A percentile compares a stretch with the other conserved stretches of the same genome.
Evolutionary conservation across 2,113 vertebrate species (phyloP).

Genomic region (Rhombomys opimus): DNA sequence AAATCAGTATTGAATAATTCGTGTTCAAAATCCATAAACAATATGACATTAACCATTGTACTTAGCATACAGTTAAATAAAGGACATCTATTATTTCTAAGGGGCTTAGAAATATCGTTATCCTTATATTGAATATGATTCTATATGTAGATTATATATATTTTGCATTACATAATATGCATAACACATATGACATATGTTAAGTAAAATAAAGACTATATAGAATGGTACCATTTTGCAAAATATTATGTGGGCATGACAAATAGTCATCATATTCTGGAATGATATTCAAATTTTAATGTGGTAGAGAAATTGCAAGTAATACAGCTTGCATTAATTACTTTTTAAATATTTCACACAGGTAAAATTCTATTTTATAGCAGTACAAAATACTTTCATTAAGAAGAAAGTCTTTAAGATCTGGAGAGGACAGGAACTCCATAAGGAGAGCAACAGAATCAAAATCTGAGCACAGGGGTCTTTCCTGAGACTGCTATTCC

Average conservation of each 20-base stretch:
- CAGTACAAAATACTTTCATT: not conserved
- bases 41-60: not conserved
- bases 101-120: not conserved
- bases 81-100: not conserved
- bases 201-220: conserved; percentile 26
- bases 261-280: conserved; percentile 17
- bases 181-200: not conserved
- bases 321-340: conserved; percentile 24
- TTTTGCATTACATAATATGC: not conserved
- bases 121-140: not conserved
- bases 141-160: not conserved
- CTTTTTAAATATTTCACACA: not conserved
- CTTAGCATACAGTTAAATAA: not conserved
- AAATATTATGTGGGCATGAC: not conserved
- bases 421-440: too few relatives aligned
- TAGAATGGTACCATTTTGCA: conserved; percentile 2
- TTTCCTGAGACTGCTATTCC: too few relatives aligned
- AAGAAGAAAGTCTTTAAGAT: not conserved
- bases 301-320: not conserved
- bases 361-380: not conserved
- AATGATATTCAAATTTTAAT: conserved; percentile 28
- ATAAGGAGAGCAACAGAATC: too few relatives aligned
- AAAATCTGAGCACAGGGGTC: too few relatives aligned
- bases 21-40: not conserved
- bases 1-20: not conserved